phyloP scores from a whole-genome alignment of 2,113 vertebrate genomes.

The Hassar affinis region DNA sequence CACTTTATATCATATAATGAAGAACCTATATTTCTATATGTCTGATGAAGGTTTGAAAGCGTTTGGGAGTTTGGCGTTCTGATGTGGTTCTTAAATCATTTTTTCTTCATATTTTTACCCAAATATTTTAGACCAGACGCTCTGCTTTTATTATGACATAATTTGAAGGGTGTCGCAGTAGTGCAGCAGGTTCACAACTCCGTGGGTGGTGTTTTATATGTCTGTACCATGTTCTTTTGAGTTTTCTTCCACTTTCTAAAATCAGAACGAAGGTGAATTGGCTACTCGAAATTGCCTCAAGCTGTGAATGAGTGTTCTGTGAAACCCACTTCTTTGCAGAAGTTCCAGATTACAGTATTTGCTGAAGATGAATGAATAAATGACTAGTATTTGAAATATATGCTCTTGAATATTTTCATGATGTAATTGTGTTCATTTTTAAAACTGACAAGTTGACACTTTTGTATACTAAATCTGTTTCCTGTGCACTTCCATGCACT shows the following conservation, averaged over 20 bases:
- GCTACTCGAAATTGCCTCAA: not conserved
- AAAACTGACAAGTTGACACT: slow-evolving; percentile 4
- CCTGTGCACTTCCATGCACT: slow-evolving; percentile 15
- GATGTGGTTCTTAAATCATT: not conserved
- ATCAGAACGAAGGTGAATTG: not conserved
- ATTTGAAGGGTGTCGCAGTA: not conserved
- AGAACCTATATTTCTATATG: too few species aligned
- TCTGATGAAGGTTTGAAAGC: not conserved
- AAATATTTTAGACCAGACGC: not conserved
- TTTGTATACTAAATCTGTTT: slow-evolving; percentile 15
- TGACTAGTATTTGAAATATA: not conserved
- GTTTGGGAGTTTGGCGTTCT: not conserved
- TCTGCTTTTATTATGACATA: not conserved
- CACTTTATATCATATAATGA: too few species aligned
- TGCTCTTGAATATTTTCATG: not conserved
- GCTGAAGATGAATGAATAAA: not conserved
- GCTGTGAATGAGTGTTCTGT: not conserved
- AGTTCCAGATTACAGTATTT: not conserved
- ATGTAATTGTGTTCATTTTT: not conserved
- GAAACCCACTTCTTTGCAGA: not conserved
- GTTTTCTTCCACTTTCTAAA: not conserved
- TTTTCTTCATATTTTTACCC: not conserved
- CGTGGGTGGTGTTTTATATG: not conserved
- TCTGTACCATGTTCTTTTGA: not conserved
- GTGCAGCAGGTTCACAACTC: not conserved